A percentile compares a stretch with the other conserved stretches of the same genome.
phyloP scores from a whole-genome alignment of 2,797 vertebrate genomes.

The Lepus oiostolus region DNA sequence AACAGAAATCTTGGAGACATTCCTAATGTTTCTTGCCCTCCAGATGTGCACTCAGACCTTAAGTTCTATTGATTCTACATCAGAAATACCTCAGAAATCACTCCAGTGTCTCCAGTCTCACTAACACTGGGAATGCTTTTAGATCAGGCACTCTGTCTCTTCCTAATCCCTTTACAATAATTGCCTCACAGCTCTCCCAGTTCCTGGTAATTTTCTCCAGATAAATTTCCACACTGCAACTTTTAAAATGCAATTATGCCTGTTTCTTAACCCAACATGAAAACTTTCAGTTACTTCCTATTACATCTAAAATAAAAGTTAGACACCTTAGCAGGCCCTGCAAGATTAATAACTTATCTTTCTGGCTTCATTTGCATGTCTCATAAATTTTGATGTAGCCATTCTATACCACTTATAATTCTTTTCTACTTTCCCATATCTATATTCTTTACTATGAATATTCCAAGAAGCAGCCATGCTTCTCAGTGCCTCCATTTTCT shows the following conservation, averaged over 20 bases:
- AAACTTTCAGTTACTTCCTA: slow-evolving; percentile 24
- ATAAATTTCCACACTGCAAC: slow-evolving; percentile 37
- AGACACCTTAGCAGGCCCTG: not conserved
- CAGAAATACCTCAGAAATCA: slow-evolving; percentile 44
- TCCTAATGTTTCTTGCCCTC: not conserved
- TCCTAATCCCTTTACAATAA: not conserved
- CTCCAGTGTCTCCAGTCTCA: not conserved
- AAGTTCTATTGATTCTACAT: slow-evolving; percentile 38
- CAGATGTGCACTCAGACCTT: not conserved
- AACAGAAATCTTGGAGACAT: slow-evolving; percentile 51
- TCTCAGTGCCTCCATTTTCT: not conserved
- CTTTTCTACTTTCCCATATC: slow-evolving; percentile 36
- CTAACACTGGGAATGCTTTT: not conserved
- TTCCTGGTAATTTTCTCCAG: not conserved
- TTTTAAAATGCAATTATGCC: slow-evolving; percentile 6
- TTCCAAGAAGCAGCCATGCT: slow-evolving; percentile 7
- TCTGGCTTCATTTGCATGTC: slow-evolving; percentile 10
- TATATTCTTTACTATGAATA: slow-evolving; percentile 28
- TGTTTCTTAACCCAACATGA: slow-evolving; percentile 34
- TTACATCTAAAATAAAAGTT: not conserved
- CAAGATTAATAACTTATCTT: not conserved
- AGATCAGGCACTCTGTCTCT: not conserved
- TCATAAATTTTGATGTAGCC: not conserved
- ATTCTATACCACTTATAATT: not conserved
- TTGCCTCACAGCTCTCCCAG: slow-evolving; percentile 1